Base-by-base conservation (phyloP, 2,888 invertebrate species). In the Hypolimnas misippus region DNA sequence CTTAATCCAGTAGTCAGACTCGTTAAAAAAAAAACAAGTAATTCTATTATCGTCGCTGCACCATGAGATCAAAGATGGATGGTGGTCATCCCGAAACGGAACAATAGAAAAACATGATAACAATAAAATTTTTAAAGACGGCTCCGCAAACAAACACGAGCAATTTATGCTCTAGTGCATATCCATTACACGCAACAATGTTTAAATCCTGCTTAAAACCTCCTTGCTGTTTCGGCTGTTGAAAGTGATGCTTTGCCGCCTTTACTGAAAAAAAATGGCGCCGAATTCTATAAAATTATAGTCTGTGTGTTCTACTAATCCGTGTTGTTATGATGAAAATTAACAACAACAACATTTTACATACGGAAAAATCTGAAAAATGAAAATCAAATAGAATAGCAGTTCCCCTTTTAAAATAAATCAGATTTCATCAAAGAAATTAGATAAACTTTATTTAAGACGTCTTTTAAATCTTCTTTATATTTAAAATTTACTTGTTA, bases 161-260 rank as follows among this genome's bases (percentile, higher is more conserved):
- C 78, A 70, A 82, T 86, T 84, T 87, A 85, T 87, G 90, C 87
- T 86, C 89, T 86, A 84, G 81, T 90, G 89, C 86, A 87, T 89
- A 90, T 90, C 90, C 83, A 88, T 90, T 90, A 88, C 90, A 87
- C 65, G 72, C 62, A 68, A 70, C 68, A 71, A 71, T 70, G 77
- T 73, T 69, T 79, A 84, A 79, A 87, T 82, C 86, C 82, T 75
- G 71, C 60, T 76, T 80, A 77, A 78, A 75, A 79, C 74, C 76
- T 77, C 55, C 62, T 57, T 65, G 62, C 77, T 78, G 64, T 67
- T 70, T 70, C 73, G 76, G 77, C 76, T 72, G 79, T 76, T 76
- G 79, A 72, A 74, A 70, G 40, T 50, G 29, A 66, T 65, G 72
- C 72, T 66, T 67, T 66, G 53, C 19, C 57, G 53, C 57, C 33